These are phyloP conservation scores for Ericerus pela DNA, from an alignment of 1,140 invertebrate species.

Conservation along the genomic window DNA sequence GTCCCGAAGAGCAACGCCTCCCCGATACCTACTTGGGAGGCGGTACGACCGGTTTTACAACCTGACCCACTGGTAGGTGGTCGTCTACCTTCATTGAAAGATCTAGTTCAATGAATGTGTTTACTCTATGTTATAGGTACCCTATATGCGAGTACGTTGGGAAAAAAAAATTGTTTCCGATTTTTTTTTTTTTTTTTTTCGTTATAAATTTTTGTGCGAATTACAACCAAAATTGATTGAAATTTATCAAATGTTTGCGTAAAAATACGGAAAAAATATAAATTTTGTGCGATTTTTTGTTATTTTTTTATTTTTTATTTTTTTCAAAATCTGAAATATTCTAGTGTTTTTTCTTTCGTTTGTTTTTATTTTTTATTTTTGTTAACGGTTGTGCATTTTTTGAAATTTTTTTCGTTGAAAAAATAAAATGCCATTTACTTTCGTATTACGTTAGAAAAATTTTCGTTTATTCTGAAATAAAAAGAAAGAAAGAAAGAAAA, in stretches of 20 bases:
- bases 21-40: background rate
- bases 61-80: background rate
- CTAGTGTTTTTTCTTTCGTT: no score
- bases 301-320: no score
- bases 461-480: background rate
- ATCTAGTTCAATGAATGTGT: constrained; percentile 9
- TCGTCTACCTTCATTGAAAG: background rate
- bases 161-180: background rate
- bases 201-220: background rate
- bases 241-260: background rate
- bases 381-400: no score
- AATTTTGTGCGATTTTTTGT: background rate
- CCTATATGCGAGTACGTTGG: background rate
- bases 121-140: background rate
- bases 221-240: background rate
- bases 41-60: background rate
- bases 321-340: no score
- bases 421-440: background rate
- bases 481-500: no score
- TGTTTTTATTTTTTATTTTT: no score
- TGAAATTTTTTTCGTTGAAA: background rate
- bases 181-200: background rate
- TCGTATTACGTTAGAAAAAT: background rate
- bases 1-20: background rate
- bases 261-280: background rate